Conservation (phyloP, 2,113 vertebrate species). For the rabbit (Oryctolagus cuniculus) region DNA sequence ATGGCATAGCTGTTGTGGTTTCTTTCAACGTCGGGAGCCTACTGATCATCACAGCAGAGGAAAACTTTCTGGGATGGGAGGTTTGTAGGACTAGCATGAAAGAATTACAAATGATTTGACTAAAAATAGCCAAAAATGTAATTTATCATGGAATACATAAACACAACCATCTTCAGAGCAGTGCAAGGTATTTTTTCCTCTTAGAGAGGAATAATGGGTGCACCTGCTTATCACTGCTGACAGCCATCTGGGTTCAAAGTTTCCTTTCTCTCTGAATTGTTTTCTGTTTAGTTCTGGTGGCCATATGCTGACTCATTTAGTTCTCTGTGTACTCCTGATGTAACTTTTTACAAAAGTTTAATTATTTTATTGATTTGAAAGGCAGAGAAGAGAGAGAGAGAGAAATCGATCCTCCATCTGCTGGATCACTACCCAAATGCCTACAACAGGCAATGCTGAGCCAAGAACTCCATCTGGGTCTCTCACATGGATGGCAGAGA, state of each 20-base stretch:
- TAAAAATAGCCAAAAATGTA: constrained; percentile 2
- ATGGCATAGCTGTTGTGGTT: neutral
- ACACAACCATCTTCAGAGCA: neutral
- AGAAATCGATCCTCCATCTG: too few relatives aligned
- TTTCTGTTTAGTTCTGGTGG: neutral
- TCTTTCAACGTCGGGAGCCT: neutral
- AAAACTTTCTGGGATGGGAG: neutral
- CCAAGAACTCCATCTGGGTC: too few relatives aligned
- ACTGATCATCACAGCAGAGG: neutral
- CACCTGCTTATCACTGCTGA: neutral
- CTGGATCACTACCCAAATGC: too few relatives aligned
- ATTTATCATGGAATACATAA: neutral
- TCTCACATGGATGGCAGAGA: too few relatives aligned
- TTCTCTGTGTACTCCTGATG: neutral
- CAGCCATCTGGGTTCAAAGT: neutral
- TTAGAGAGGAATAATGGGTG: neutral
- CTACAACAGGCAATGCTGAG: too few relatives aligned
- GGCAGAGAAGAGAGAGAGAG: too few relatives aligned
- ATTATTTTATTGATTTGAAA: too few relatives aligned
- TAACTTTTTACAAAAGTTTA: neutral
- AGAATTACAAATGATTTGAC: neutral
- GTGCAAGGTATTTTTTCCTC: neutral
- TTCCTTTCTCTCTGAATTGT: neutral
- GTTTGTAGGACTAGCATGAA: neutral
- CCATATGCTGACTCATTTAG: neutral